Evolutionary conservation across 2,888 invertebrate species (phyloP).

Genomic region (Syrphus vitripennis): DNA sequence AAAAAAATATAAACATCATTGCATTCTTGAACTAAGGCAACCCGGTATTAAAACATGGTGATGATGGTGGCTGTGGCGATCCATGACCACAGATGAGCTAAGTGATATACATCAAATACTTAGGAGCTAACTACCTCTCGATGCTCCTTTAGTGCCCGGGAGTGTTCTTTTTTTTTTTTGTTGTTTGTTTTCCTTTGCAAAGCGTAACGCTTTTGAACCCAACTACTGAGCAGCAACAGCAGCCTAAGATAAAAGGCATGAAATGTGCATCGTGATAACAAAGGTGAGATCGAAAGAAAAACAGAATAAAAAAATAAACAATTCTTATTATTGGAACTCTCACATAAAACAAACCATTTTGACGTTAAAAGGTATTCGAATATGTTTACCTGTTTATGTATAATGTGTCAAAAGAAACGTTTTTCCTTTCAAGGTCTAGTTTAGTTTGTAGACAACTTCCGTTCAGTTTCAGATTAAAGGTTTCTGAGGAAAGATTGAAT

Average conservation of each 20-base stretch:
- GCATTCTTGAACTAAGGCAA: background rate
- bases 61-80: constrained; percentile 49
- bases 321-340: constrained; percentile 17
- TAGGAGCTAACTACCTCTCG: constrained; percentile 69
- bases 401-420: background rate
- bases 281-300: constrained; percentile 57
- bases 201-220: constrained; percentile 25
- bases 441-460: background rate
- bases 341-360: background rate
- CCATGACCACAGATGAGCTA: constrained; percentile 66
- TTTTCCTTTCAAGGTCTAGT: background rate
- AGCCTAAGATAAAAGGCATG: constrained; percentile 63
- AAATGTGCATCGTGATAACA: constrained; percentile 69
- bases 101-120: constrained; percentile 70
- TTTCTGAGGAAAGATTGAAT: too few relatives aligned
- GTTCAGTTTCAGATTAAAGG: background rate
- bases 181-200: constrained; percentile 5
- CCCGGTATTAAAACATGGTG: background rate
- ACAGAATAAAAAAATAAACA: constrained; percentile 2
- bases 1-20: background rate
- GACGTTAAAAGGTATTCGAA: background rate
- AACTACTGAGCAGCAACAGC: constrained; percentile 52
- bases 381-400: background rate
- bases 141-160: constrained; percentile 47
- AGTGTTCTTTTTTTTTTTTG: constrained; percentile 14